phyloP scores from a whole-genome alignment of 2,888 invertebrate genomes.

The Esperia sulphurella region DNA sequence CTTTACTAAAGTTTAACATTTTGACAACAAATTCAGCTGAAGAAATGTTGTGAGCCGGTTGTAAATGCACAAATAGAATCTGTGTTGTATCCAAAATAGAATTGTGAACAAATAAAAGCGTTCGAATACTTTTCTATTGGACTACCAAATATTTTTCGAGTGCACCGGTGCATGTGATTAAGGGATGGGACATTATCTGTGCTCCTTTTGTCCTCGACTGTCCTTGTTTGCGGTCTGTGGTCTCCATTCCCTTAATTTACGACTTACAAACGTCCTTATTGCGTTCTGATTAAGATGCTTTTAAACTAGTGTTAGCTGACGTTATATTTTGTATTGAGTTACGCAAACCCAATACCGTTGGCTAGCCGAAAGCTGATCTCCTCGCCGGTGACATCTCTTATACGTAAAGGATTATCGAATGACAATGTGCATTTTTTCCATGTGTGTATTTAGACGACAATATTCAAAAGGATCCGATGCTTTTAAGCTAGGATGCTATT shows the following conservation, averaged over 20 bases:
- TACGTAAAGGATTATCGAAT: slow-evolving; percentile 78
- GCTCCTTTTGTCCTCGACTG: slow-evolving; percentile 59
- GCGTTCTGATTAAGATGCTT: slow-evolving; percentile 29
- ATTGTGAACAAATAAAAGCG: slow-evolving; percentile 51
- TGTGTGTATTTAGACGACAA: slow-evolving; percentile 44
- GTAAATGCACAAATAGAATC: slow-evolving; percentile 57
- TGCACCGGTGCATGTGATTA: slow-evolving; percentile 77
- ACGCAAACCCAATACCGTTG: slow-evolving; percentile 75
- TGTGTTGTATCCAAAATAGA: slow-evolving; percentile 48
- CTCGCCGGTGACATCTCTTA: slow-evolving; percentile 73
- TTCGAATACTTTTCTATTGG: slow-evolving; percentile 52
- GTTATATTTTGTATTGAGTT: slow-evolving; percentile 67
- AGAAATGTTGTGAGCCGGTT: slow-evolving; percentile 48
- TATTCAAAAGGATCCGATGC: slow-evolving; percentile 59
- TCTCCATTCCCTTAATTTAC: slow-evolving; percentile 30
- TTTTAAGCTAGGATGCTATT: slow-evolving; percentile 73
- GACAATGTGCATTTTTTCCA: slow-evolving; percentile 70
- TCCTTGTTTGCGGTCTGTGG: slow-evolving; percentile 59
- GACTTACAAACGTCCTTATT: slow-evolving; percentile 43
- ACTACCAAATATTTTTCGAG: slow-evolving; percentile 69
- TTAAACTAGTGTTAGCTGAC: slow-evolving; percentile 16
- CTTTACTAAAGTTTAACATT: slow-evolving; percentile 48
- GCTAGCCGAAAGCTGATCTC: slow-evolving; percentile 74
- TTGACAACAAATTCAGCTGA: slow-evolving; percentile 51
- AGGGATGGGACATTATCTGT: slow-evolving; percentile 75